Percentiles rank a stretch among this genome's conserved stretches.
Conservation (phyloP, 2,888 invertebrate genomes). For the Ganaspis brasiliensis region DNA sequence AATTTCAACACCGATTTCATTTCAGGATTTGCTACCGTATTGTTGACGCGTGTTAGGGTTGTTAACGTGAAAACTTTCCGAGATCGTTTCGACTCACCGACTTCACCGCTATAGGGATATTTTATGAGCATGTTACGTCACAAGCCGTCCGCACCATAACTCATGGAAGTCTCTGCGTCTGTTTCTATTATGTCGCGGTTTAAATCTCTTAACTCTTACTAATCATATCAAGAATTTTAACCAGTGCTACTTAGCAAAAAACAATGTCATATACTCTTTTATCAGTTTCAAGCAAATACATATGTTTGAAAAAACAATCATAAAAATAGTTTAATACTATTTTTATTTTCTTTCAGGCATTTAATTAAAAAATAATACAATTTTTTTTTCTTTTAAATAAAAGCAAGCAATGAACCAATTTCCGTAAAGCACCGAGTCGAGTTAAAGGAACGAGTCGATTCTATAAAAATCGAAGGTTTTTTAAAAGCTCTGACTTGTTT, state of each 20-base stretch:
- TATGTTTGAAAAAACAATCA: too few relatives aligned
- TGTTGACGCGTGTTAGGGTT: constrained; percentile 58
- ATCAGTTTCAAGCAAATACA: too few relatives aligned
- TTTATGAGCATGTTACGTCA: constrained; percentile 72
- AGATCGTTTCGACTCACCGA: constrained; percentile 62
- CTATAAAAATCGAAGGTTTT: constrained; percentile 21
- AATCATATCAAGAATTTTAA: constrained; percentile 40
- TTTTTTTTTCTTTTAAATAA: too few relatives aligned
- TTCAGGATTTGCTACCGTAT: constrained; percentile 57
- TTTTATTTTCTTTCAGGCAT: too few relatives aligned
- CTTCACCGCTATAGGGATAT: constrained; percentile 62
- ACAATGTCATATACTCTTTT: too few relatives aligned
- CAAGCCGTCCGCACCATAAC: constrained; percentile 69
- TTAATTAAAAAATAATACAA: too few relatives aligned
- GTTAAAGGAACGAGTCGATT: constrained; percentile 11
- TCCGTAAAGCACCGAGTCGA: not conserved
- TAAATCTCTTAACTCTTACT: constrained; percentile 56
- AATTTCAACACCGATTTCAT: constrained; percentile 56
- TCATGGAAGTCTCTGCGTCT: constrained; percentile 70
- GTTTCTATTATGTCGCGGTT: constrained; percentile 66
- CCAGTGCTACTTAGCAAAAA: not conserved
- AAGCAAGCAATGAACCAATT: not conserved
- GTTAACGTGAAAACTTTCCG: constrained; percentile 62
- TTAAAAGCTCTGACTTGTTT: constrained; percentile 20
- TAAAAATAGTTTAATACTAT: too few relatives aligned